A percentile compares a stretch with the other conserved stretches of the same genome.
phyloP scores from a whole-genome alignment of 2,888 invertebrate species.

The Julus scanicus region DNA sequence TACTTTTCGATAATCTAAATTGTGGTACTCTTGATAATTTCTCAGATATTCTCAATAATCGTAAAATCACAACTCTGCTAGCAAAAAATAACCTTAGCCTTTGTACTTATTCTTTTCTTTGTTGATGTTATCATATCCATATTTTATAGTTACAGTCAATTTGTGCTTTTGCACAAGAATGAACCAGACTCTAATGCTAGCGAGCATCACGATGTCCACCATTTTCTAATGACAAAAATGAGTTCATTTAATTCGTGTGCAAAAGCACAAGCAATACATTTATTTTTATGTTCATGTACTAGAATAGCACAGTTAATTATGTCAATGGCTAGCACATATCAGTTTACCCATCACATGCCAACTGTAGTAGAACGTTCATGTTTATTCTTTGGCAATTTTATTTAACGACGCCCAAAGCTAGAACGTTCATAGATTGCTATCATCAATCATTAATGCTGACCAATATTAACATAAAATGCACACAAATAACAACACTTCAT shows the following conservation, averaged over 20 bases:
- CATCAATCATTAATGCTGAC: background rate
- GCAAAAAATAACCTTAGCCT: background rate
- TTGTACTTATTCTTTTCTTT: constrained; percentile 28
- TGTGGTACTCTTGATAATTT: background rate
- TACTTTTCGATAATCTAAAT: background rate
- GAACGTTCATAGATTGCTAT: background rate
- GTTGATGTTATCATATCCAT: background rate
- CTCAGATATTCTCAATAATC: background rate
- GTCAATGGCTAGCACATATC: constrained; percentile 15
- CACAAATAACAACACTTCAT: too few species aligned
- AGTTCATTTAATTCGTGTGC: background rate
- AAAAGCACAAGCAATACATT: background rate
- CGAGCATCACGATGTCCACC: background rate
- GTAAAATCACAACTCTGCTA: background rate
- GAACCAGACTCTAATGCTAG: background rate
- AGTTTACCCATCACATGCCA: background rate
- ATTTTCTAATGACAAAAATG: background rate
- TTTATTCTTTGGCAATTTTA: background rate
- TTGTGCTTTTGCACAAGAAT: background rate
- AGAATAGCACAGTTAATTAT: background rate
- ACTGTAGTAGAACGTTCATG: background rate
- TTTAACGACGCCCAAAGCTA: background rate
- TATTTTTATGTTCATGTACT: background rate
- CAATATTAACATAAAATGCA: background rate
- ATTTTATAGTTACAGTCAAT: background rate